Conservation (phyloP, 1,140 invertebrate genomes). For the Macrosteles quadrilineatus region DNA sequence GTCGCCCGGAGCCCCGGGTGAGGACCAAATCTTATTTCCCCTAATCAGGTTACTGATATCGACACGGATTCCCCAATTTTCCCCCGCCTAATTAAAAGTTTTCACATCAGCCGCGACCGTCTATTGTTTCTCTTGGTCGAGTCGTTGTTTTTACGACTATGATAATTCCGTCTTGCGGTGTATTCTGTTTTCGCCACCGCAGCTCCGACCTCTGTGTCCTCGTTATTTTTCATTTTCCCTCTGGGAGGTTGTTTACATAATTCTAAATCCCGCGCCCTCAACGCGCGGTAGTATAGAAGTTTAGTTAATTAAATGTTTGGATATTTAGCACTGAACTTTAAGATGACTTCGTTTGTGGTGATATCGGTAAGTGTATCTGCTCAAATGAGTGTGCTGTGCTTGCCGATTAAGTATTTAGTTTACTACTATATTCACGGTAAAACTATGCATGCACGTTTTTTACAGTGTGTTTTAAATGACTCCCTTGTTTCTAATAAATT, state of each 20-base stretch:
- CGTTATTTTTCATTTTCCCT: background rate
- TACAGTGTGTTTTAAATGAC: no score
- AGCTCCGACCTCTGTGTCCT: background rate
- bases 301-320: conserved; percentile 9
- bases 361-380: no score
- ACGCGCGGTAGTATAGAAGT: background rate
- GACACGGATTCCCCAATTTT: conserved; percentile 22
- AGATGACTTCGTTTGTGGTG: no score
- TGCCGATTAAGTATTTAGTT: no score
- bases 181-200: background rate
- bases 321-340: background rate
- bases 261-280: background rate
- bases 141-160: conserved; percentile 25
- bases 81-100: conserved; percentile 24
- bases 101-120: conserved; percentile 15
- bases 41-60: conserved; percentile 16
- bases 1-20: no score
- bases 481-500: no score
- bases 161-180: background rate
- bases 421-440: no score
- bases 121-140: background rate
- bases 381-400: no score
- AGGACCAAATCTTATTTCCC: background rate
- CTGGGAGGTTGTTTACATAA: conserved; percentile 12
- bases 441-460: no score